Evolutionary conservation across 1,140 invertebrate species (phyloP).

Genomic region (Drosophila ogumai): DNA sequence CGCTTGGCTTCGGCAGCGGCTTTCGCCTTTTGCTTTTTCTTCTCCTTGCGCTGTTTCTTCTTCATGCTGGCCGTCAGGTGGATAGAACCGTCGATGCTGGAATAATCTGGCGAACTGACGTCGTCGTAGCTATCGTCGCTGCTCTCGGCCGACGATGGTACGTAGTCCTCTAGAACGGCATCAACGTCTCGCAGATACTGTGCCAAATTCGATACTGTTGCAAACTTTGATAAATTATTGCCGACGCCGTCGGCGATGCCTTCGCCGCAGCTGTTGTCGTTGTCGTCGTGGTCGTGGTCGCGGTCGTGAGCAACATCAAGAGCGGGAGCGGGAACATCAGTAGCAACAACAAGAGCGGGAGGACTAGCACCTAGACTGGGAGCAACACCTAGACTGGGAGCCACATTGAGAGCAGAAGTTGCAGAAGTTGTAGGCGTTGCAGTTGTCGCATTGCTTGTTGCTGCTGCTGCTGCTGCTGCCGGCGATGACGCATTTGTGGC

Average conservation of each 20-base stretch:
- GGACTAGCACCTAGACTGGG: not conserved
- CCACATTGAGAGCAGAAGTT: constrained; percentile 15
- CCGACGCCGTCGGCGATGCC: constrained; percentile 66
- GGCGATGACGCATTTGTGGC: constrained; percentile 63
- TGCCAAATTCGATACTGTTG: constrained; percentile 85
- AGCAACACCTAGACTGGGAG: constrained; percentile 6
- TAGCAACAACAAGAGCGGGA: constrained; percentile 26
- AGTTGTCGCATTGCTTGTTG: constrained; percentile 25
- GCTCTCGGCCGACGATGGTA: constrained; percentile 79
- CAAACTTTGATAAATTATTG: constrained; percentile 85
- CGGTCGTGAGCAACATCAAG: constrained; percentile 54
- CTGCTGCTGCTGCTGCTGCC: constrained; percentile 39
- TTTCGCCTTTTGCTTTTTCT: constrained; percentile 74
- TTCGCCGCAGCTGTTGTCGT: constrained; percentile 72
- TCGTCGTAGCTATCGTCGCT: constrained; percentile 41
- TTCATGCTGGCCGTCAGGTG: constrained; percentile 81
- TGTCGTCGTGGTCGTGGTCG: constrained; percentile 49
- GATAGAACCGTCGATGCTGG: constrained; percentile 67
- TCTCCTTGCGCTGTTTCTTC: constrained; percentile 81
- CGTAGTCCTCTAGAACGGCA: constrained; percentile 83
- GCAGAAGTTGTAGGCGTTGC: constrained; percentile 41
- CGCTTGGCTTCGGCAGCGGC: constrained; percentile 43
- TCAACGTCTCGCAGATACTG: constrained; percentile 85
- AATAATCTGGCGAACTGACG: constrained; percentile 70
- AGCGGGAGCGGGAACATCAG: constrained; percentile 10